Percentiles rank a stretch among this genome's conserved stretches.
phyloP scores from a whole-genome alignment of 2,113 vertebrate species.

The Laticauda laticaudata region DNA sequence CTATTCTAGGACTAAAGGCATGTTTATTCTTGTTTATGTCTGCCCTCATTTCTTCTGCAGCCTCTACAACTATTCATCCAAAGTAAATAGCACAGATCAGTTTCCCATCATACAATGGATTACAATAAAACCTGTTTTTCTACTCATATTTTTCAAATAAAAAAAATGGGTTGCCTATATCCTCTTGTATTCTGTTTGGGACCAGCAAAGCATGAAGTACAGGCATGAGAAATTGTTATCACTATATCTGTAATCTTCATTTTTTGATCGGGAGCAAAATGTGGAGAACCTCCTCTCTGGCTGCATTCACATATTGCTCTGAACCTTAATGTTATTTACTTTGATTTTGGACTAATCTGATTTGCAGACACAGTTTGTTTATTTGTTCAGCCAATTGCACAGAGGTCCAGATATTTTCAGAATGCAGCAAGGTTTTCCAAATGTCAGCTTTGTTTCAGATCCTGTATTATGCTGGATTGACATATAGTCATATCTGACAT shows the following conservation, averaged over 20 bases:
- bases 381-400: background rate
- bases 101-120: background rate
- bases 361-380: background rate
- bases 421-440: background rate
- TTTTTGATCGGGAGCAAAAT: background rate
- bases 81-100: background rate
- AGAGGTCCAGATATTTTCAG: background rate
- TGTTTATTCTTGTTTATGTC: background rate
- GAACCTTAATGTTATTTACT: background rate
- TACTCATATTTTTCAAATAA: background rate
- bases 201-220: background rate
- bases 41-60: background rate
- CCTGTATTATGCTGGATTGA: background rate
- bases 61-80: background rate
- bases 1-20: background rate
- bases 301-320: background rate
- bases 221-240: background rate
- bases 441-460: background rate
- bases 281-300: background rate
- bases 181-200: background rate
- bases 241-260: background rate
- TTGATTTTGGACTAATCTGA: background rate
- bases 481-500: background rate
- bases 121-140: background rate
- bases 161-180: background rate